These are phyloP conservation scores for Nasonovia ribisnigri DNA, from an alignment of 2,888 invertebrate genomes.

Conservation along the genomic window DNA sequence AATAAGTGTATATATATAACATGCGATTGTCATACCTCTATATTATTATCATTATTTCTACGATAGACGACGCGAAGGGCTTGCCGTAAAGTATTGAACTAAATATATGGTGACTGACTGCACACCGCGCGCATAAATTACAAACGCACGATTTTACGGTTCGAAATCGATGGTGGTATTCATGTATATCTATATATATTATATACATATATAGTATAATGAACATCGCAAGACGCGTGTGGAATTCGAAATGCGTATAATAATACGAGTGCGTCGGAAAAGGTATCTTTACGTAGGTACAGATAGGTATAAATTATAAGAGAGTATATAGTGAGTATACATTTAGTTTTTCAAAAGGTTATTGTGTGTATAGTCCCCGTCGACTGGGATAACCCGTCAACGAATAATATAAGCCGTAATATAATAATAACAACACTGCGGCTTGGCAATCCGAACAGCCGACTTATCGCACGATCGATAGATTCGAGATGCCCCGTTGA, in stretches of 20 bases:
- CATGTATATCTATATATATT: neutral
- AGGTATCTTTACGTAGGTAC: neutral
- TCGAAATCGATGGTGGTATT: neutral
- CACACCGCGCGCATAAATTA: neutral
- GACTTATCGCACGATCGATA: neutral
- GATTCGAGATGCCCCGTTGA: neutral
- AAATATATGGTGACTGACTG: neutral
- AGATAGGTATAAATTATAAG: neutral
- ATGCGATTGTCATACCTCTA: neutral
- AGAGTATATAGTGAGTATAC: neutral
- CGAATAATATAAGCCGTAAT: neutral
- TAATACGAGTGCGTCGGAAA: neutral
- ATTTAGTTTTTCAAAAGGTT: neutral
- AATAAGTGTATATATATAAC: neutral
- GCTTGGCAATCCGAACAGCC: neutral
- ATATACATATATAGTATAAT: neutral
- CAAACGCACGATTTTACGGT: neutral
- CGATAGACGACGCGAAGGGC: neutral
- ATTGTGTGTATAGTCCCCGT: neutral
- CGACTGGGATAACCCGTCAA: neutral
- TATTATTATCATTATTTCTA: neutral
- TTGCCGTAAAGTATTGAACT: neutral
- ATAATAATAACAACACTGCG: neutral
- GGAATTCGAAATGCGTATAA: constrained; percentile 6
- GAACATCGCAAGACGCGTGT: neutral